Conservation (phyloP, 1,140 invertebrate species). For the Aphis gossypii region DNA sequence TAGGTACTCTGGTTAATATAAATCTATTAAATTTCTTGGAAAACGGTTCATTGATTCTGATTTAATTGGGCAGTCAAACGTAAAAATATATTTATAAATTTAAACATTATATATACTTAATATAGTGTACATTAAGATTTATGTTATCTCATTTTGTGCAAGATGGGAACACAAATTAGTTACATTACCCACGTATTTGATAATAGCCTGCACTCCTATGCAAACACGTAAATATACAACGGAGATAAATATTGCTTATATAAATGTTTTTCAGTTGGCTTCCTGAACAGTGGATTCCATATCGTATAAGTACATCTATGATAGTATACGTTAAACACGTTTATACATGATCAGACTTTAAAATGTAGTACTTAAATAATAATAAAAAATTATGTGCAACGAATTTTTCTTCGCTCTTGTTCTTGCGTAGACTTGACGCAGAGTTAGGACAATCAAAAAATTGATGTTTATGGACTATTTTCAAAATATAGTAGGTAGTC, state of each 20-base stretch:
- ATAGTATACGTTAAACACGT: background rate
- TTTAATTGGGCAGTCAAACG: background rate
- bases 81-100: background rate
- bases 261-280: background rate
- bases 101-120: background rate
- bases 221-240: background rate
- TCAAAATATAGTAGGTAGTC: background rate
- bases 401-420: background rate
- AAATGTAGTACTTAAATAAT: background rate
- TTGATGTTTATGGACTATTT: background rate
- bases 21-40: background rate
- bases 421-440: too few species aligned
- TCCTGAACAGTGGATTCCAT: background rate
- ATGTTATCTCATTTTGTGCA: background rate
- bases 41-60: background rate
- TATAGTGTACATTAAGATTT: background rate
- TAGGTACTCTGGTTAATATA: too few species aligned
- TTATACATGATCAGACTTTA: background rate
- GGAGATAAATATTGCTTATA: background rate
- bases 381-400: background rate
- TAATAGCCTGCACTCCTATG: background rate
- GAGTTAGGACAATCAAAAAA: background rate
- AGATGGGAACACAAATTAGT: background rate
- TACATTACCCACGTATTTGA: background rate
- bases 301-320: background rate